A percentile compares a stretch with the other conserved stretches of the same genome.
These are phyloP conservation scores for Megalonaias nervosa DNA, from an alignment of 1,140 invertebrate genomes.

Conservation along the genomic window DNA sequence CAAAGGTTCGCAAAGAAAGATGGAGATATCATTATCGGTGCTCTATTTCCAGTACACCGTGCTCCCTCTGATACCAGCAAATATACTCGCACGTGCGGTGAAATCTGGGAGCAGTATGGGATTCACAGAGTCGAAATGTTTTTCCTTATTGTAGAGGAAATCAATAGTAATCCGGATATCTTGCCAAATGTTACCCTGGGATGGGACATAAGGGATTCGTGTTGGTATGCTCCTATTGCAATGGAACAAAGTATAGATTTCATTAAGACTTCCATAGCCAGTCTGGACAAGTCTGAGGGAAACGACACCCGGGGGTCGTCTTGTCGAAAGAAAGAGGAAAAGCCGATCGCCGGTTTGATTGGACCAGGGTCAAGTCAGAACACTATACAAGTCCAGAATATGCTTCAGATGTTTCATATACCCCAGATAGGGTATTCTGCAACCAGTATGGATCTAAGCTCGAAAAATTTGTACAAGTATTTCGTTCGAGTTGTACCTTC, in stretches of 20 bases:
- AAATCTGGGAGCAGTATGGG: conserved; percentile 81
- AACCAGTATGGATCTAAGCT: conserved; percentile 83
- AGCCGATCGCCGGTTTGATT: conserved; percentile 79
- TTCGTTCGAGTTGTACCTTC: conserved; percentile 88
- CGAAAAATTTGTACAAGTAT: conserved; percentile 84
- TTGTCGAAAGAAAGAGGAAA: conserved; percentile 46
- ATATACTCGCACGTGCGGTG: conserved; percentile 63
- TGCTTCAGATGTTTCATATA: conserved; percentile 85
- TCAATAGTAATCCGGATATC: conserved; percentile 72
- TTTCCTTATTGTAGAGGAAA: conserved; percentile 75
- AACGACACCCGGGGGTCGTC: conserved; percentile 21
- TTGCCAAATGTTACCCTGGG: conserved; percentile 79
- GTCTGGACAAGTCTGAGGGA: conserved; percentile 39
- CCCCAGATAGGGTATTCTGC: conserved; percentile 89
- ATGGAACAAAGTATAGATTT: conserved; percentile 85
- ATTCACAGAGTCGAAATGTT: conserved; percentile 85
- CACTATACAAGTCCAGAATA: conserved; percentile 85
- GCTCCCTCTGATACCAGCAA: conserved; percentile 72
- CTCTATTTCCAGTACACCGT: conserved; percentile 82
- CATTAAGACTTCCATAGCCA: conserved; percentile 78
- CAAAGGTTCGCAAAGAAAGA: conserved; percentile 72
- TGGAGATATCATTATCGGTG: conserved; percentile 83
- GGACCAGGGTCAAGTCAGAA: conserved; percentile 81
- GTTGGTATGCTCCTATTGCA: conserved; percentile 85
- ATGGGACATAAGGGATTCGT: conserved; percentile 85